Conservation (phyloP, 2,797 vertebrate species). For the Cuniculus paca region DNA sequence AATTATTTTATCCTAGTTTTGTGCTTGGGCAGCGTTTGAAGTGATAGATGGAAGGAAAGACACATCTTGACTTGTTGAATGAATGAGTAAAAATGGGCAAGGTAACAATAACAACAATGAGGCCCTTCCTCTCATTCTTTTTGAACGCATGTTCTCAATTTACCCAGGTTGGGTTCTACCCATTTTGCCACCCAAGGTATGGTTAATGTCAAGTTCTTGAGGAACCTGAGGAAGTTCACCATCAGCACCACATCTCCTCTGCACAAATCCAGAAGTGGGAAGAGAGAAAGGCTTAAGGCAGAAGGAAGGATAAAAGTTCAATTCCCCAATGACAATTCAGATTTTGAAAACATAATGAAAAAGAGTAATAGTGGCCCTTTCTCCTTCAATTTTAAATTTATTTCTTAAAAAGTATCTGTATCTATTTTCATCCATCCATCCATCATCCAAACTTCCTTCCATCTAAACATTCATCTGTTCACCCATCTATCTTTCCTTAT, state of each 20-base stretch:
- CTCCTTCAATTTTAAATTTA: conserved; percentile 17
- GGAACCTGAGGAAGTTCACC: not conserved
- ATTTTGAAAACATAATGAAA: conserved; percentile 47
- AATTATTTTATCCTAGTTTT: not conserved
- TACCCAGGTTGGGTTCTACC: not conserved
- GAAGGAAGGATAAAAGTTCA: conserved; percentile 57
- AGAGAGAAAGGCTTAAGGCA: not conserved
- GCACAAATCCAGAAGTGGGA: not conserved
- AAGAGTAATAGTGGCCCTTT: not conserved
- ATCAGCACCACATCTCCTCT: not conserved
- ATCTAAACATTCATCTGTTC: not conserved
- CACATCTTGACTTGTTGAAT: not conserved
- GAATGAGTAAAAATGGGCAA: not conserved
- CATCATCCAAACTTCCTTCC: too few species aligned
- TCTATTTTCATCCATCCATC: not conserved
- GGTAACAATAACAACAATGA: not conserved
- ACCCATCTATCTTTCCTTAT: not conserved
- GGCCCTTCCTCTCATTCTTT: not conserved
- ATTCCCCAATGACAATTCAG: conserved; percentile 36
- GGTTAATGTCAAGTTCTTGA: conserved; percentile 10
- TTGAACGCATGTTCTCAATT: not conserved
- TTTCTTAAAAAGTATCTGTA: not conserved
- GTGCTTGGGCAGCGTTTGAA: not conserved
- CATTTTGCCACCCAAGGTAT: not conserved
- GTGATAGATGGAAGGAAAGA: not conserved